Conservation (phyloP, 1,140 invertebrate species). For the Lineus longissimus region DNA sequence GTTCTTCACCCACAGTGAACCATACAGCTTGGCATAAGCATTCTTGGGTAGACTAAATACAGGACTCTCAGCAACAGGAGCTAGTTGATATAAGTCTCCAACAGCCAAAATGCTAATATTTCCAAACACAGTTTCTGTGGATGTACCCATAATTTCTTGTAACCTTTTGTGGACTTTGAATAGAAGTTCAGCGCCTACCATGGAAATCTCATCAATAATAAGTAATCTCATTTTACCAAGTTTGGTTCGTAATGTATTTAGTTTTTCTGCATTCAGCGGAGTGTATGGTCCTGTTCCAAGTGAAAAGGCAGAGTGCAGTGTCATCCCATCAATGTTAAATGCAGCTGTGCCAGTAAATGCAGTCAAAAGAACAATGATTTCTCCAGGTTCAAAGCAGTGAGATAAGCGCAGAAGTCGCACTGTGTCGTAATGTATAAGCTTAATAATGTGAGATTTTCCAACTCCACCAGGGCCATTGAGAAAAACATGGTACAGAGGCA, state of each 20-base stretch:
- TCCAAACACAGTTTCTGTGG: neutral
- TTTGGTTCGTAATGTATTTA: neutral
- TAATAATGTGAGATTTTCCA: neutral
- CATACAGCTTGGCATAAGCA: neutral
- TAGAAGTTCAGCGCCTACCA: neutral
- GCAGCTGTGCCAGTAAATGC: neutral
- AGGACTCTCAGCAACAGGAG: neutral
- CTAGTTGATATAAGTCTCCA: slow-evolving; percentile 1
- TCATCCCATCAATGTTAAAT: slow-evolving; percentile 1
- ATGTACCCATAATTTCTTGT: neutral
- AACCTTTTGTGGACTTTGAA: neutral
- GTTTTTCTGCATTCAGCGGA: neutral
- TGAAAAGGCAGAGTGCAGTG: neutral
- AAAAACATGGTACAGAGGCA: neutral
- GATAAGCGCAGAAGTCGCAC: neutral
- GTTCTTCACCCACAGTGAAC: neutral
- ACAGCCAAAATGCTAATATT: neutral
- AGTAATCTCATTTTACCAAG: neutral
- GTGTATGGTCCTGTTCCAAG: neutral
- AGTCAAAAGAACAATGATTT: slow-evolving; percentile 1
- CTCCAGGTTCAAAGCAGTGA: neutral
- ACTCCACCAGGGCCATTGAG: neutral
- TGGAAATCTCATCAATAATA: slow-evolving; percentile 3
- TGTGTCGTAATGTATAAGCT: neutral
- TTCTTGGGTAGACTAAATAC: neutral